A percentile compares a stretch with the other conserved stretches of the same genome.
phyloP scores from a whole-genome alignment of 2,797 vertebrate genomes.

The Acanthiza pusilla region DNA sequence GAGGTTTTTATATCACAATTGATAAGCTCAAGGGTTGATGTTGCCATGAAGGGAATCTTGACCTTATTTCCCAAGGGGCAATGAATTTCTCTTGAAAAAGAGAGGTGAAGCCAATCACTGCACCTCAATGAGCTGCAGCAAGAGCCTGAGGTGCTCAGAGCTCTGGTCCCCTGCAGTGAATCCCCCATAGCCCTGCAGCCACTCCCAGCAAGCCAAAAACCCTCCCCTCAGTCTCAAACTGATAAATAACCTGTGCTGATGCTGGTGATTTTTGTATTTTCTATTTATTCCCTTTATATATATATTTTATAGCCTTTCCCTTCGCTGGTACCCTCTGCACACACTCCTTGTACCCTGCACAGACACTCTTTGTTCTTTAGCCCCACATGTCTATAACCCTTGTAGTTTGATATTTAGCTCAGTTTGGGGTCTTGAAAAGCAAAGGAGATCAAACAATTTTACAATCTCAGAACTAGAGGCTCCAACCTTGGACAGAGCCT shows the following conservation, averaged over 20 bases:
- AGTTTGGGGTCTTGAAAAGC: too few relatives aligned
- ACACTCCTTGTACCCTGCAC: too few relatives aligned
- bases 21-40: neutral
- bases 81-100: neutral
- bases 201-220: neutral
- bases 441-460: too few relatives aligned
- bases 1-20: rapidly evolving
- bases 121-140: neutral
- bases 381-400: too few relatives aligned
- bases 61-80: neutral
- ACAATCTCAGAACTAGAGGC: too few relatives aligned
- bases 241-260: neutral
- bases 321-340: too few relatives aligned
- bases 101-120: neutral
- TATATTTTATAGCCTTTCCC: too few relatives aligned
- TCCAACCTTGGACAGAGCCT: too few relatives aligned
- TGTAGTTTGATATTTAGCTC: too few relatives aligned
- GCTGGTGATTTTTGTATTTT: too few relatives aligned
- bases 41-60: neutral
- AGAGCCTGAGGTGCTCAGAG: neutral
- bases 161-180: neutral
- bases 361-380: too few relatives aligned
- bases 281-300: too few relatives aligned
- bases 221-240: neutral
- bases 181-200: neutral